Percentiles rank a stretch among this genome's conserved stretches.
These are phyloP conservation scores for Nicator chloris DNA, from an alignment of 2,113 vertebrate genomes.

Conservation along the genomic window DNA sequence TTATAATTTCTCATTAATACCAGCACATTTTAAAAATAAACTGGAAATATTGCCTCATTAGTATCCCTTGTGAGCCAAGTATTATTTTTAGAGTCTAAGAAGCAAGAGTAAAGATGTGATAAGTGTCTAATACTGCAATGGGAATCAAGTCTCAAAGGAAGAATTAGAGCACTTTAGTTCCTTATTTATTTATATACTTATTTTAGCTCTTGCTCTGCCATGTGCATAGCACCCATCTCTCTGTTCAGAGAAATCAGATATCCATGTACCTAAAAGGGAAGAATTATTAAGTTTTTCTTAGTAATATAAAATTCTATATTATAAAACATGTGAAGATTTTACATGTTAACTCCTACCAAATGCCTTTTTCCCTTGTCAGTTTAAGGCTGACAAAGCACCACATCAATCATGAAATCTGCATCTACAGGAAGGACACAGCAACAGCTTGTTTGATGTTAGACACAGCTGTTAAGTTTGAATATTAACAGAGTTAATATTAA, in stretches of 20 bases:
- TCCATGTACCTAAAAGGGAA: neutral
- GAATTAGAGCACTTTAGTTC: neutral
- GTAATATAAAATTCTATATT: neutral
- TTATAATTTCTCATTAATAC: slow-evolving; percentile 50
- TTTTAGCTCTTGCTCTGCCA: neutral
- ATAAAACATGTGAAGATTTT: neutral
- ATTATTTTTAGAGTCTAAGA: slow-evolving; percentile 26
- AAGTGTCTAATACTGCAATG: neutral
- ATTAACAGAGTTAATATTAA: neutral
- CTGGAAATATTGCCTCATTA: slow-evolving; percentile 25
- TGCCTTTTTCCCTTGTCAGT: neutral
- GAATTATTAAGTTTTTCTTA: neutral
- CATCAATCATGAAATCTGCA: neutral
- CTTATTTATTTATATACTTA: neutral
- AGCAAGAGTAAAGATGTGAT: neutral
- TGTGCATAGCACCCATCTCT: neutral
- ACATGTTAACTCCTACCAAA: neutral
- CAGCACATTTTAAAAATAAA: slow-evolving; percentile 28
- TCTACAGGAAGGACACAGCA: neutral
- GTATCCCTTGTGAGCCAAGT: slow-evolving; percentile 27
- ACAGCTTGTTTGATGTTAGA: neutral
- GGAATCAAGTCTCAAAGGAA: neutral
- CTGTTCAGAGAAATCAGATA: neutral
- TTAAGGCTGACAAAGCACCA: neutral
- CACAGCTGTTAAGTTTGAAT: neutral